Base-by-base conservation (phyloP, 1,140 invertebrate species). In the Bombus picipes region DNA sequence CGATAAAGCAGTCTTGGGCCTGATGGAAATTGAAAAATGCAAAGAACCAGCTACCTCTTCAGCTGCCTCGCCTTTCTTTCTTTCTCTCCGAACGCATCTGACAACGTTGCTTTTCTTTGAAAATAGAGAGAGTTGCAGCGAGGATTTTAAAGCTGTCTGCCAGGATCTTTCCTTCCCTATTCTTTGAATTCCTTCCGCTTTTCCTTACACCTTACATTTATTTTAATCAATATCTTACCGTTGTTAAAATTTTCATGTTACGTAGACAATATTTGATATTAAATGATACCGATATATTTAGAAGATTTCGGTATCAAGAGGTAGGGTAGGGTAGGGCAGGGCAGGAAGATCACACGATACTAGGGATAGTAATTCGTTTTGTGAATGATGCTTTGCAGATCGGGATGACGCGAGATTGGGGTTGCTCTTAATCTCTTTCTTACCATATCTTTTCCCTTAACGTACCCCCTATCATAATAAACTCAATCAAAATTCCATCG, bases 21-120 rank as follows among this genome's bases (percentile, higher is more conserved):
- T 78, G 74, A 78, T 85, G 71, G 84, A 91, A 91, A 91, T 90
- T 92, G 88, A 91, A 90, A 92, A 90, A 88, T 90, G 86, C 76
- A 90, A 90, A 89, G 84, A 81, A 78, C 34, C 79, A 78, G n/a
- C 71, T 66, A 68, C 25, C 82, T 12, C 25, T 32, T 15, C 12
- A 47, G 15, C 25, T 41, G 8, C 59, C n/a, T 79, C n/a, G 41
- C 79, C 53, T 71, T 68, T 82, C n/a, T 57, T 59, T 53, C 65
- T 66, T 28, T 68, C 81, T 53, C 47, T 53, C 22, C 47, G 18
- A 53, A 53, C 66, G 47, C 3, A 66, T 39, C 22, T 41, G 18
- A 32, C 47, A 70, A 53, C 32, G 70, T 9, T 32, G 37, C 53
- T 28, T 59, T 59, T 83, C 59, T 32, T 79, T 47, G 66, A 62